Evolutionary conservation across 1,140 invertebrate species (phyloP), one percentile per base, ranked within the genome.

Genomic region (Gryllus bimaculatus): DNA sequence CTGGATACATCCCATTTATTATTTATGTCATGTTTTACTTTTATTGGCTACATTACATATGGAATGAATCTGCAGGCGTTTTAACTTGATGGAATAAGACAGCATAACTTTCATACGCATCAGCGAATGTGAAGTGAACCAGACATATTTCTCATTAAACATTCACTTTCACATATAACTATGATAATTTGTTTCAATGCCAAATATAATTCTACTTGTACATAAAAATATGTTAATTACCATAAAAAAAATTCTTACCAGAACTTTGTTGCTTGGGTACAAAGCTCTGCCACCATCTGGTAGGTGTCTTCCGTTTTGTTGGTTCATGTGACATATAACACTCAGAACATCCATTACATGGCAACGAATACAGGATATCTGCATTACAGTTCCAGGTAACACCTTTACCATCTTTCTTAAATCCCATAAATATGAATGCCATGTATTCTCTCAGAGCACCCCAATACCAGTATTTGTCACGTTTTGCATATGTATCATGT

Each of bases 391-490:
- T 86, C 92, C 92, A 92, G 80, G 89, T 83, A 82, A 87, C 66
- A 77, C 66, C 48, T 39, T 8, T 89, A 18, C 92, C 82, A 76
- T 89, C 87, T 81, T 87, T 86, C 82, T 92, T 93, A 81, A 92
- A 91, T 0, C 91, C 91, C 84, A 91, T 93, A 79, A 93, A 90
- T 74, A 94, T 85, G 82, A 91, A 93, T 18, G 93, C 88, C 75
- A 90, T 90, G 82, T 93, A 92, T 74, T 91, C 91, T 85, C 92
- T 90, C 0, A 96, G 84, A 7, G 88, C 85, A 47, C 95, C 94
- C 87, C 93, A 93, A 82, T 95, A 93, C 95, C 96, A 97, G 85
- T 96, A 97, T 84, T 92, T 93, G 79, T 94, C 91, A 81, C 90
- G 91, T 79, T 86, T 88, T 13, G 89, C 88, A 78, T 92, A 85